Conservation (phyloP, 2,113 vertebrate species). For the Sapayoa aenigma region DNA sequence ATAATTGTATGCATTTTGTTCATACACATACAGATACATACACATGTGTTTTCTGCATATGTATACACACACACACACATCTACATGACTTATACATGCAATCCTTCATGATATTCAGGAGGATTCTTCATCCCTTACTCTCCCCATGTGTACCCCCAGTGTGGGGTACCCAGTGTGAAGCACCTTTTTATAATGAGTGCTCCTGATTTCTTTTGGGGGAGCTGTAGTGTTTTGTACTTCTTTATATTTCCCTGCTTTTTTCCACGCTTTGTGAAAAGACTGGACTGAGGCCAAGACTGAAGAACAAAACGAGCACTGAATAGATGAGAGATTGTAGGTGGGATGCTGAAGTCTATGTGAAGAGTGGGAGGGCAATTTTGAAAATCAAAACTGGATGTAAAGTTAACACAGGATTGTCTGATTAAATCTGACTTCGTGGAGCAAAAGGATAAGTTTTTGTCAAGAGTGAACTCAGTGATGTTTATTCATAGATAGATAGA, state of each 20-base stretch:
- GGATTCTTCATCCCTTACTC: background rate
- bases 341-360: slow-evolving; percentile 49
- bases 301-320: slow-evolving; percentile 56
- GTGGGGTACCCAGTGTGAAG: background rate
- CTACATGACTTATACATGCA: background rate
- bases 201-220: background rate
- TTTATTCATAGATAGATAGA: background rate
- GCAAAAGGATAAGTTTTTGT: background rate
- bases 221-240: background rate
- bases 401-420: slow-evolving; percentile 35
- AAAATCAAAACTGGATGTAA: slow-evolving; percentile 54
- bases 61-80: background rate
- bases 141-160: background rate
- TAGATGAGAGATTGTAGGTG: slow-evolving; percentile 62
- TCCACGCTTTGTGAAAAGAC: background rate
- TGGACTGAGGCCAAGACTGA: slow-evolving; percentile 56
- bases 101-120: background rate
- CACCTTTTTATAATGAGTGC: background rate
- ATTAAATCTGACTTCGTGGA: background rate
- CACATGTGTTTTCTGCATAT: background rate
- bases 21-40: too few relatives aligned
- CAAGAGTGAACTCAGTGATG: background rate
- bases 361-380: slow-evolving; percentile 58
- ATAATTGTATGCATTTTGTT: background rate
- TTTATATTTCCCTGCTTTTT: slow-evolving; percentile 13